Evolutionary conservation across 2,888 invertebrate genomes (phyloP), one percentile per base, ranked within the genome.

Genomic region (Tricholauxania praeusta): DNA sequence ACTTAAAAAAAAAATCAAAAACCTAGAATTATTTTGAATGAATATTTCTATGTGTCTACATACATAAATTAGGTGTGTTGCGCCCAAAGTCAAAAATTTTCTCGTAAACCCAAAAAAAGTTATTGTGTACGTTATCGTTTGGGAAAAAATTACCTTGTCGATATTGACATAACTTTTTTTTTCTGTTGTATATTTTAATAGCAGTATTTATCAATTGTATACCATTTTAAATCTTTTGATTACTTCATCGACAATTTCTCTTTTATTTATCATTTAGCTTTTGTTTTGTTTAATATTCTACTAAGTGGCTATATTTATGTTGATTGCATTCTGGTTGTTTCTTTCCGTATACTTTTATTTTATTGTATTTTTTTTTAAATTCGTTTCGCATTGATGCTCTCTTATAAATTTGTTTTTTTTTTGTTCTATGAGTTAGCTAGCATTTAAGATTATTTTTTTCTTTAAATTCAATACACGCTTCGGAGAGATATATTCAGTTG

Each of bases 281-380:
- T 55, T 19, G 14, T 19, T n/a, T 12, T 55, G 55, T 55, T 55
- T 55, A 55, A 12, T 55, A 55, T n/a, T 55, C 22, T 55, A 55
- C 22, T n/a, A 55, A 19, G 19, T 19, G 10, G 22, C 17, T 22
- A 22, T n/a, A 14, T 19, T 55, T 55, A 28, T 22, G 22, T 55
- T 55, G 14, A 19, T 22, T 22, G 19, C 22, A 19, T 55, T n/a
- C 22, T 22, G 3, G 12, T 39, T 39, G 2, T 39, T 39, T 39
- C 55, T 55, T 55, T 22, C 7, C 2, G 12, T 55, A 12, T 19
- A 12, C n/a, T n/a, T 55, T 19, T 55, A 10, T 12, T 3, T 12
- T 55, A 3, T 55, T 12, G n/a, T 8, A 3, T 55, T 55, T 4
- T 15, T 22, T 22, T 22, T 22, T 22, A 3, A 22, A 22, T 22